Evolutionary conservation across 1,140 invertebrate genomes (phyloP).

Genomic region (Adoxophyes honmai): DNA sequence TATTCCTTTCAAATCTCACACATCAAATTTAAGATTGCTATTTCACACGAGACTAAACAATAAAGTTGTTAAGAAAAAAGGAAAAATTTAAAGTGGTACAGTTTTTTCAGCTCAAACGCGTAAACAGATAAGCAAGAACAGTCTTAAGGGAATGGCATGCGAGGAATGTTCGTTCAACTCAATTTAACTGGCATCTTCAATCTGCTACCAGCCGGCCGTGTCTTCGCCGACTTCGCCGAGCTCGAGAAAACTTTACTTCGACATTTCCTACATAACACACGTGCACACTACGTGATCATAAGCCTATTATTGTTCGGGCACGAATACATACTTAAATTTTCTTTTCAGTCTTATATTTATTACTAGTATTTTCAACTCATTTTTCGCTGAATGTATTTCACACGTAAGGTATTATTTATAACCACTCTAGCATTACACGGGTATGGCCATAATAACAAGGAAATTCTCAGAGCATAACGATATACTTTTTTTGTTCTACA

Average conservation of each 20-base stretch:
- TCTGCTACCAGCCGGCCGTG: neutral
- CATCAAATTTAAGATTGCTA: neutral
- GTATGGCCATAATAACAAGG: neutral
- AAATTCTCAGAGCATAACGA: neutral
- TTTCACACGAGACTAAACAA: neutral
- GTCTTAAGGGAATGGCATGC: neutral
- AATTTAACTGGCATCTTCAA: conserved; percentile 15
- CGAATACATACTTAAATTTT: no score
- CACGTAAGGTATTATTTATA: neutral
- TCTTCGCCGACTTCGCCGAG: neutral
- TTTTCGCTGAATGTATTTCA: neutral
- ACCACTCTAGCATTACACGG: no score
- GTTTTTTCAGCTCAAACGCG: no score
- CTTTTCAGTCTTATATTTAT: no score
- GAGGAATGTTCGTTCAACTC: conserved; percentile 4
- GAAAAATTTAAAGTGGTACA: no score
- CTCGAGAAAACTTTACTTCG: conserved; percentile 8
- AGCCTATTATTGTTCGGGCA: conserved; percentile 6
- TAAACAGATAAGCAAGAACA: conserved; percentile 1
- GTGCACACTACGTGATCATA: conserved; percentile 1
- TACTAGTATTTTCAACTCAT: neutral
- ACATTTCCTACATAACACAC: conserved; percentile 4
- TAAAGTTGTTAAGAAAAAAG: neutral
- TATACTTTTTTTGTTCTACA: neutral
- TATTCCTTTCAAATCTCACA: no score